Evolutionary conservation across 2,888 invertebrate genomes (phyloP), one percentile per base, ranked within the genome.

Genomic region (Argyresthia albistria): DNA sequence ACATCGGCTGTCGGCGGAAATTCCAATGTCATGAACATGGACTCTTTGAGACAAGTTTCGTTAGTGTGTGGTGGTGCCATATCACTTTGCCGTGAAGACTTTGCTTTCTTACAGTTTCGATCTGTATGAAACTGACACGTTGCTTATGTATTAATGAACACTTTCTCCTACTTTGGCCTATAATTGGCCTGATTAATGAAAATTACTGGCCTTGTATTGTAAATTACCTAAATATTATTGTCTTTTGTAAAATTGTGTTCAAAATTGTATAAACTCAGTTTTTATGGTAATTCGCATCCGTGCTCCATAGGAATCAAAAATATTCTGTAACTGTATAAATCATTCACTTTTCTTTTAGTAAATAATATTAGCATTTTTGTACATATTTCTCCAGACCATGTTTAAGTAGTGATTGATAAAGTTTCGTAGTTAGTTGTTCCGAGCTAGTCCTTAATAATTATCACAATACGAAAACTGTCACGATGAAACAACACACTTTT

Each of bases 361-460:
- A 3, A 4, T 45, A 39, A 16, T 16, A 46, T 2, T 48, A 12
- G 9, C 36, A 12, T 48, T 48, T 48, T 36, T 48, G 48, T 48
- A 48, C 35, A 48, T 48, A 48, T 16, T 42, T 50, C 42, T 14
- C 48, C 48, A 37, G 48, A 48, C 48, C 37, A 48, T 48, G 15
- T 37, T 36, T 48, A 48, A 25, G 37, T 48, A 48, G 48, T 37
- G 12, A 9, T 14, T 15, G 14, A 37, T 37, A 14, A 48, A 36
- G 15, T 80, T 81, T 80, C 70, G 76, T 84, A 83, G 81, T 82
- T 83, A 80, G 76, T 83, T 80, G 76, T 76, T 79, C 78, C 76
- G 72, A 82, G 69, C 86, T 86, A 86, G 86, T 86, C 86, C 76
- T 81, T 76, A 80, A 25, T 25, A 77, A 71, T 70, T 71, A 76